A percentile compares a stretch with the other conserved stretches of the same genome.
These are phyloP conservation scores for Pseudomyrmex gracilis DNA, from an alignment of 1,140 invertebrate genomes.

Conservation along the genomic window DNA sequence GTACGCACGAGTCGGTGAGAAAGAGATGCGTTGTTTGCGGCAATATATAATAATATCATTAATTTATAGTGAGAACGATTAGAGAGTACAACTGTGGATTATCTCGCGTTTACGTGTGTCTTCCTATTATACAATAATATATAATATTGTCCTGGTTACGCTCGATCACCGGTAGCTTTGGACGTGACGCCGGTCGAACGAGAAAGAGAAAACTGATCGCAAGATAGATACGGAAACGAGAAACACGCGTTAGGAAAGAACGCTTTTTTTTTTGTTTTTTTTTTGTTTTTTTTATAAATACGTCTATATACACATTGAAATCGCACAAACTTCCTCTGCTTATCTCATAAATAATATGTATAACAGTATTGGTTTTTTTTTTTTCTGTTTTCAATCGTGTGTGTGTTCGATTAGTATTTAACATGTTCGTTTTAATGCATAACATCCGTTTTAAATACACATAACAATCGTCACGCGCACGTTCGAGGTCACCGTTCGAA, in stretches of 20 bases:
- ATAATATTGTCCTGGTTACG: constrained; percentile 80
- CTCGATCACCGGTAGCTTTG: constrained; percentile 76
- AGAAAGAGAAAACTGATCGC: neutral
- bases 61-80: constrained; percentile 51
- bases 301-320: no score
- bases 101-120: constrained; percentile 43
- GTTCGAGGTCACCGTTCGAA: neutral
- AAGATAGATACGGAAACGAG: neutral
- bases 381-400: no score
- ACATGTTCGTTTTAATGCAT: no score
- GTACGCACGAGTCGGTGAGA: constrained; percentile 1
- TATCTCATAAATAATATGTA: no score
- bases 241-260: neutral
- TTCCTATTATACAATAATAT: constrained; percentile 58
- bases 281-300: no score
- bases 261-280: no score
- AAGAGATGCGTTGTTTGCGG: constrained; percentile 14
- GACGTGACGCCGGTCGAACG: constrained; percentile 30
- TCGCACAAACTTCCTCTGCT: no score
- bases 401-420: no score
- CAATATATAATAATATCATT: constrained; percentile 27
- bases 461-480: neutral
- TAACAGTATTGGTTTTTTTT: no score
- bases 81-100: constrained; percentile 57
- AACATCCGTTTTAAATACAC: no score